Evolutionary conservation across 1,140 invertebrate genomes (phyloP).

Genomic region (Callitettix versicolor): DNA sequence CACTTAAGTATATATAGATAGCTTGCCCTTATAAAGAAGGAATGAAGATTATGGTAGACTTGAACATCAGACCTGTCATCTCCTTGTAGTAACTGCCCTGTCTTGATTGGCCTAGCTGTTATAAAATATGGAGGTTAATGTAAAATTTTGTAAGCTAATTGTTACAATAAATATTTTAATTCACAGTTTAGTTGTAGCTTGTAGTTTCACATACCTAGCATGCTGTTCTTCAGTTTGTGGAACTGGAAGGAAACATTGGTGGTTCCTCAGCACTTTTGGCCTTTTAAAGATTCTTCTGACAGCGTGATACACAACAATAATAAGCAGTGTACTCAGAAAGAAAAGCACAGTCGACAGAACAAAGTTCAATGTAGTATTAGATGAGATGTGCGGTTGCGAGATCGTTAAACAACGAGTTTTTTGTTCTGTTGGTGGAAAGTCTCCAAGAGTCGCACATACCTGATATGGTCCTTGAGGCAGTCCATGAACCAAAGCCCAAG

Average conservation of each 20-base stretch:
- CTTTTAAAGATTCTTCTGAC: constrained; percentile 29
- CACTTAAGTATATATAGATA: too few relatives aligned
- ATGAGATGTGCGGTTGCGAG: constrained; percentile 18
- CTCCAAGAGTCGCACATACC: constrained; percentile 25
- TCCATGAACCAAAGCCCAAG: constrained; percentile 18
- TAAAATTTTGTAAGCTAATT: too few relatives aligned
- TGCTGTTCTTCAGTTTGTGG: constrained; percentile 39
- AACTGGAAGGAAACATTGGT: constrained; percentile 37
- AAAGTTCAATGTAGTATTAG: constrained; percentile 24
- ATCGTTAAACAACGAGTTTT: constrained; percentile 29
- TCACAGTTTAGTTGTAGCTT: constrained; percentile 42
- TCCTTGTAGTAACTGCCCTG: too few relatives aligned
- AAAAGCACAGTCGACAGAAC: constrained; percentile 30
- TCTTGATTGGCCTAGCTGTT: too few relatives aligned
- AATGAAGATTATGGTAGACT: too few relatives aligned
- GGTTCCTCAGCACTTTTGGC: constrained; percentile 24
- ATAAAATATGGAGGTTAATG: too few relatives aligned
- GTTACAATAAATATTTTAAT: too few relatives aligned
- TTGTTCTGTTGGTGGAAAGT: constrained; percentile 20
- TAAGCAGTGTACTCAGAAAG: constrained; percentile 23
- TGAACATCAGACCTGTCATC: too few relatives aligned
- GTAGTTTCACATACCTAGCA: constrained; percentile 40
- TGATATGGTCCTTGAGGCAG: constrained; percentile 27
- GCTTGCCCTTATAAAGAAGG: too few relatives aligned
- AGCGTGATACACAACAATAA: constrained; percentile 27